phyloP scores from a whole-genome alignment of 2,888 invertebrate species.

The Furcula furcula region DNA sequence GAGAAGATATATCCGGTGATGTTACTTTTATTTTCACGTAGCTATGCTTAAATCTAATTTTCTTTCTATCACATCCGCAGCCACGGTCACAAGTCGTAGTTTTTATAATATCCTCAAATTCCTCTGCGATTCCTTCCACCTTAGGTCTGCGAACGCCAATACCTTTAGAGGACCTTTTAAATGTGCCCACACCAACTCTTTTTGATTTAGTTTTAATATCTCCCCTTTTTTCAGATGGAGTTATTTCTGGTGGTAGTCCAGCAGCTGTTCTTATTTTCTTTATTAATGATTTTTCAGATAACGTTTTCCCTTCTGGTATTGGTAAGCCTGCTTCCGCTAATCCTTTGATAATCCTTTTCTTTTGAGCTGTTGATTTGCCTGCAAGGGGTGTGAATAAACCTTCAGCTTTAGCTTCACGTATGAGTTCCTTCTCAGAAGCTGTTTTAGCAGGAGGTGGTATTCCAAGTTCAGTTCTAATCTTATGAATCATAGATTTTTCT shows the following conservation, averaged over 20 bases:
- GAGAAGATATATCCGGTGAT: constrained; percentile 60
- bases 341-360: constrained; percentile 42
- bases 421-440: constrained; percentile 31
- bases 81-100: constrained; percentile 57
- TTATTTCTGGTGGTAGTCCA: constrained; percentile 32
- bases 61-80: constrained; percentile 63
- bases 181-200: constrained; percentile 23
- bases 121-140: constrained; percentile 39
- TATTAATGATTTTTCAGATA: constrained; percentile 36
- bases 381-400: constrained; percentile 39
- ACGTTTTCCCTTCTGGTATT: constrained; percentile 27
- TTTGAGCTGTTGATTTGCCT: constrained; percentile 38
- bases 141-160: constrained; percentile 12
- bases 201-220: constrained; percentile 41
- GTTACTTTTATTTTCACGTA: constrained; percentile 63
- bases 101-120: constrained; percentile 50
- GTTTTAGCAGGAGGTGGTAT: constrained; percentile 33
- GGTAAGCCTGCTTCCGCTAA: constrained; percentile 41
- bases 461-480: constrained; percentile 24
- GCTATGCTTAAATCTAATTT: constrained; percentile 64
- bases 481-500: constrained; percentile 17
- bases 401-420: constrained; percentile 34
- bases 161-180: neutral
- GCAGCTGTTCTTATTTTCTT: constrained; percentile 35
- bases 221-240: constrained; percentile 41